phyloP scores from a whole-genome alignment of 2,888 invertebrate genomes.

The Hydriomena furcata region DNA sequence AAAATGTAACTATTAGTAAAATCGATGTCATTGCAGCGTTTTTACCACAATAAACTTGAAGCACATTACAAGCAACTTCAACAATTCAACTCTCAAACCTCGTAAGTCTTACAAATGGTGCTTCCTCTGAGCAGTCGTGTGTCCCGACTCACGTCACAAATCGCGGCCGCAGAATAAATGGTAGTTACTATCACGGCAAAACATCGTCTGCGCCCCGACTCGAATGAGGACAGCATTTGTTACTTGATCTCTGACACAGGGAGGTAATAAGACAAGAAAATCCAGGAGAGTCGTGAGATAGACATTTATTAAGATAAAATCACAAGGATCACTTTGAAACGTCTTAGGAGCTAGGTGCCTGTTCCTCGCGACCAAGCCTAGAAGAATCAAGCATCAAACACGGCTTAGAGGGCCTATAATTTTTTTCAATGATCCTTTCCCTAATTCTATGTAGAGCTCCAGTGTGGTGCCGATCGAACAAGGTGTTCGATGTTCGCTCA shows the following conservation, averaged over 20 bases:
- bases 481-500: no score
- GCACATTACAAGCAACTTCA: conserved; percentile 3
- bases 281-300: neutral
- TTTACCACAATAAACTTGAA: neutral
- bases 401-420: no score
- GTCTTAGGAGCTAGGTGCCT: no score
- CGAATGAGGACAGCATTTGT: conserved; percentile 35
- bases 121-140: conserved; percentile 19
- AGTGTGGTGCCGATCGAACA: no score
- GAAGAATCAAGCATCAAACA: no score
- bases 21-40: neutral
- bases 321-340: no score
- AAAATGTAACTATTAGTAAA: no score
- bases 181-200: conserved; percentile 14
- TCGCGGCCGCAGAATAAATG: conserved; percentile 5
- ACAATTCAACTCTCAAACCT: conserved; percentile 21
- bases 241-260: conserved; percentile 33
- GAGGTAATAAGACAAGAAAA: conserved; percentile 5
- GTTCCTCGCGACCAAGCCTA: no score
- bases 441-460: no score
- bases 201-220: conserved; percentile 28
- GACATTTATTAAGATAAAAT: no score
- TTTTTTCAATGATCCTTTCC: no score
- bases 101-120: conserved; percentile 29
- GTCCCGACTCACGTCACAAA: conserved; percentile 16